A percentile compares a stretch with the other conserved stretches of the same genome.
Evolutionary conservation across 1,140 invertebrate genomes (phyloP).

Genomic region (Neodiprion pinetum): DNA sequence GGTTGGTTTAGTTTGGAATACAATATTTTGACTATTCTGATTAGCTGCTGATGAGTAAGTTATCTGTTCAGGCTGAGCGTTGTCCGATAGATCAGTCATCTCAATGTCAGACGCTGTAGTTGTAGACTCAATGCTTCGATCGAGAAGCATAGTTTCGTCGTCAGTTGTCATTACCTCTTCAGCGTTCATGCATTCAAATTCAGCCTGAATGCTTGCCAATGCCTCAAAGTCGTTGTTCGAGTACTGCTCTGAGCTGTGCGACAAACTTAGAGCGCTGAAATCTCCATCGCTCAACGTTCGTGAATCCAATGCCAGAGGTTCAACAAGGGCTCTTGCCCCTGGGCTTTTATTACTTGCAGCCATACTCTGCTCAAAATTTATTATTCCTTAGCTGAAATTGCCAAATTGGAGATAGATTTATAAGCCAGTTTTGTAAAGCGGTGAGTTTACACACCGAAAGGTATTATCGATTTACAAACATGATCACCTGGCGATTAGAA

Average conservation of each 20-base stretch:
- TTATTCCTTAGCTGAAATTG: not conserved
- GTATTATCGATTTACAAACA: too few species aligned
- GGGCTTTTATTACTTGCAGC: conserved; percentile 47
- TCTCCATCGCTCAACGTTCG: conserved; percentile 49
- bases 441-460: too few species aligned
- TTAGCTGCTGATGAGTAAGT: conserved; percentile 47
- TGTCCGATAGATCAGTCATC: conserved; percentile 50
- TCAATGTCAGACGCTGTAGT: conserved; percentile 52
- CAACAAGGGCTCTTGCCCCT: conserved; percentile 48
- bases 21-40: conserved; percentile 53
- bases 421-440: too few species aligned
- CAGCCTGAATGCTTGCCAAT: conserved; percentile 57
- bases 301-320: conserved; percentile 46
- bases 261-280: conserved; percentile 46
- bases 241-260: conserved; percentile 48
- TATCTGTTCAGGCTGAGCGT: conserved; percentile 47
- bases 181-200: conserved; percentile 58
- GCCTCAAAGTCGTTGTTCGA: conserved; percentile 53
- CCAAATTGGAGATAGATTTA: not conserved
- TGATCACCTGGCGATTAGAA: too few species aligned
- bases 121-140: conserved; percentile 35
- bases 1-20: conserved; percentile 58
- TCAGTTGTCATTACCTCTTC: conserved; percentile 57
- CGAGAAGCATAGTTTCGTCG: conserved; percentile 42
- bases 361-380: conserved; percentile 32